phyloP scores from a whole-genome alignment of 1,140 invertebrate genomes.

The Andricus grossulariae region DNA sequence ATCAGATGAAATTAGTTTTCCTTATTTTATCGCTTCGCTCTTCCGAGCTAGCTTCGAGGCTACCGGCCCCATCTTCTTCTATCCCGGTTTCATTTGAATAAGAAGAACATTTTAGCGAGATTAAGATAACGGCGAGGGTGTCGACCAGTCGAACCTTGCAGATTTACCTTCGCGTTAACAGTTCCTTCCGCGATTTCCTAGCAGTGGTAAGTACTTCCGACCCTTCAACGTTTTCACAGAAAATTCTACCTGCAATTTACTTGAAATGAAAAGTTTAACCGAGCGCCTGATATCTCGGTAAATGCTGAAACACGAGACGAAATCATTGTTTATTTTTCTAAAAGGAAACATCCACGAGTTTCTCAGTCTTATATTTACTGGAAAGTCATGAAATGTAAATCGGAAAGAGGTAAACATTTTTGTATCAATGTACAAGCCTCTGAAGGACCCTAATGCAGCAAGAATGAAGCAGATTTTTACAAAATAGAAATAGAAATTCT shows the following conservation, averaged over 20 bases:
- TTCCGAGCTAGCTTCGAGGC: neutral
- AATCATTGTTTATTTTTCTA: neutral
- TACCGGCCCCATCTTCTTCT: neutral
- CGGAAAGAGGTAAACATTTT: too few relatives aligned
- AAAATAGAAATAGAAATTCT: too few relatives aligned
- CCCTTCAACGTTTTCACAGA: neutral
- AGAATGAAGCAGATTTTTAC: too few relatives aligned
- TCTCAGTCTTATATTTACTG: too few relatives aligned
- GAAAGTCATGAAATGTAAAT: too few relatives aligned
- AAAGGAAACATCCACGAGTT: too few relatives aligned
- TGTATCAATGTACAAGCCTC: too few relatives aligned
- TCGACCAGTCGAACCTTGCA: slow-evolving; percentile 4
- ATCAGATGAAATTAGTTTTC: slow-evolving; percentile 22
- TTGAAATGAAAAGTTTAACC: slow-evolving; percentile 1
- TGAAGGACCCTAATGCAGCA: too few relatives aligned
- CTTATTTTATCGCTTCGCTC: slow-evolving; percentile 22
- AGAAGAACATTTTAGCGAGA: slow-evolving; percentile 27
- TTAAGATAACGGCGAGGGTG: slow-evolving; percentile 24
- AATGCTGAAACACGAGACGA: neutral
- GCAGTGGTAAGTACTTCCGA: neutral
- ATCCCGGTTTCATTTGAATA: slow-evolving; percentile 12
- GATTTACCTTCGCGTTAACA: slow-evolving; percentile 21
- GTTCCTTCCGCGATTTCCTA: neutral
- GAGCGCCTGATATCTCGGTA: neutral
- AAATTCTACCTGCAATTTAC: slow-evolving; percentile 7